A percentile compares a stretch with the other conserved stretches of the same genome.
Conservation (phyloP, 2,113 vertebrate genomes). For the Odontesthes bonariensis region DNA sequence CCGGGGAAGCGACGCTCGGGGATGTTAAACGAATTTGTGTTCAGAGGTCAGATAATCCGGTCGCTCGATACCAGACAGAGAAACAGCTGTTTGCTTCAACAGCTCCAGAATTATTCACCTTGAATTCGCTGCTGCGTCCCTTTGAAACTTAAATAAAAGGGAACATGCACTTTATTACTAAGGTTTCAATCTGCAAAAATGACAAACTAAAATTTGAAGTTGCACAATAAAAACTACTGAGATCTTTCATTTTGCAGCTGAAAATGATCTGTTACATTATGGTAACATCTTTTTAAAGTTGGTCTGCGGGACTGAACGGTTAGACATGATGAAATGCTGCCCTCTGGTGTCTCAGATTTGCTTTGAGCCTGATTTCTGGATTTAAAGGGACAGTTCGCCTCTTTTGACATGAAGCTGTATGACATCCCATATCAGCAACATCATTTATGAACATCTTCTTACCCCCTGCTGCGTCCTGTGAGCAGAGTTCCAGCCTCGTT, state of each 20-base stretch:
- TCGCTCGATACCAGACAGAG: conserved; percentile 26
- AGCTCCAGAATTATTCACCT: neutral
- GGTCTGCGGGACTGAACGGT: neutral
- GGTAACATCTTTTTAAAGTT: neutral
- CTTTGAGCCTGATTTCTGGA: neutral
- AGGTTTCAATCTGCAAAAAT: no score
- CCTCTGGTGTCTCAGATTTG: conserved; percentile 51
- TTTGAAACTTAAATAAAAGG: neutral
- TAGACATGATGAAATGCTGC: conserved; percentile 30
- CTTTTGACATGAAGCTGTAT: no score
- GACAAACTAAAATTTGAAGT: no score
- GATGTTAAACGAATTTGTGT: conserved; percentile 28
- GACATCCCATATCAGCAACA: no score
- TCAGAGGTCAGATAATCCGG: conserved; percentile 39
- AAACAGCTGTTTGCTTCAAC: conserved; percentile 15
- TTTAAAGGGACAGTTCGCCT: conserved; percentile 2
- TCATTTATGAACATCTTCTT: no score
- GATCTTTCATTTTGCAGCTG: neutral
- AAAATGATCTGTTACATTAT: neutral
- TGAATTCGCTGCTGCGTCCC: neutral
- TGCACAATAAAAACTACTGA: neutral
- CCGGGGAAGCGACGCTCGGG: neutral
- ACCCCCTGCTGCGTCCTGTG: no score
- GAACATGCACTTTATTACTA: neutral
- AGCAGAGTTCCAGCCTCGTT: no score